phyloP scores from a whole-genome alignment of 2,888 invertebrate species.

The Drosophila paramelanica region DNA sequence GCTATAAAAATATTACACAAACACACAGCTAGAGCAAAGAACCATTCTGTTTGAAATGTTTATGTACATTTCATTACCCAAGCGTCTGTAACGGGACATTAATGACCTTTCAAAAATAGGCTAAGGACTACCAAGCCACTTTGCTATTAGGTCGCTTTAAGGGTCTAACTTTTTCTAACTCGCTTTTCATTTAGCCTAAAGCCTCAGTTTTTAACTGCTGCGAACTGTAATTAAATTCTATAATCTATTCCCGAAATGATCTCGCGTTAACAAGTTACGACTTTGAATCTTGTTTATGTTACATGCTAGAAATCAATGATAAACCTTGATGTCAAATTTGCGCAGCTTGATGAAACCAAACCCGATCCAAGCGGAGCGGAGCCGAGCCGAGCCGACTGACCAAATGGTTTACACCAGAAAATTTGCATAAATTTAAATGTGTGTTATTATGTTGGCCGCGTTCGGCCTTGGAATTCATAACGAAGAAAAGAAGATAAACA shows the following conservation, averaged over 20 bases:
- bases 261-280: conserved; percentile 15
- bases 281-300: conserved; percentile 21
- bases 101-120: conserved; percentile 30
- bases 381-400: conserved; percentile 29
- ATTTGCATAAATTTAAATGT: conserved; percentile 75
- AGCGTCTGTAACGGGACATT: conserved; percentile 17
- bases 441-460: conserved; percentile 71
- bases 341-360: conserved; percentile 23
- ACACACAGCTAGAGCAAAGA: conserved; percentile 27
- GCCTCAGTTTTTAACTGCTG: background rate
- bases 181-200: background rate
- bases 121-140: conserved; percentile 2
- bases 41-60: conserved; percentile 32
- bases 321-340: conserved; percentile 50
- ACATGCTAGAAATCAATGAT: conserved; percentile 48
- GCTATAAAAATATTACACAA: conserved; percentile 51
- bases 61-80: conserved; percentile 59
- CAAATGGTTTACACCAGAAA: conserved; percentile 50
- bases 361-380: background rate
- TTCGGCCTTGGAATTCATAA: conserved; percentile 72
- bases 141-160: background rate
- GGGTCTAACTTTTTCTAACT: background rate
- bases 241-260: conserved; percentile 31
- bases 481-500: conserved; percentile 74
- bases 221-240: background rate